A percentile compares a stretch with the other conserved stretches of the same genome.
These are phyloP conservation scores for Indri indri DNA, from an alignment of 2,113 vertebrate genomes.

Conservation along the genomic window DNA sequence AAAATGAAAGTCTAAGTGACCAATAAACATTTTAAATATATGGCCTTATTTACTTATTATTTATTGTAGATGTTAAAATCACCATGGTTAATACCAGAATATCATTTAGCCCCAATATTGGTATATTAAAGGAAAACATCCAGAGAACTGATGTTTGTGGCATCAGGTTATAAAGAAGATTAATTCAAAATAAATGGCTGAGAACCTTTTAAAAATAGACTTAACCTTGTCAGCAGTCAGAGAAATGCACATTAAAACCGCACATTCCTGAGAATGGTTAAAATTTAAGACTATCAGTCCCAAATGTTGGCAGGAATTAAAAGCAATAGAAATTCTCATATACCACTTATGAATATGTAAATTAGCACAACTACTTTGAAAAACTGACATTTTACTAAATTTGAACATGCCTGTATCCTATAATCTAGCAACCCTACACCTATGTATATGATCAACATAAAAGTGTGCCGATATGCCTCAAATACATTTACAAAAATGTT, in stretches of 20 bases:
- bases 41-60: neutral
- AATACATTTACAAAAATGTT: neutral
- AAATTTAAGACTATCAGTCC: neutral
- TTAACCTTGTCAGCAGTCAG: neutral
- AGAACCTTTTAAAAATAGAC: neutral
- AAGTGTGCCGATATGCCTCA: neutral
- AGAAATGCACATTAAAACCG: constrained; percentile 11
- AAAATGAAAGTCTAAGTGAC: neutral
- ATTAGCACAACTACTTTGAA: neutral
- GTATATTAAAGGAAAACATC: neutral
- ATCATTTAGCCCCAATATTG: neutral
- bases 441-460: neutral
- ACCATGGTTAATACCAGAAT: neutral
- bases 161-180: neutral
- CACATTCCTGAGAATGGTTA: neutral
- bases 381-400: neutral
- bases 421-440: neutral
- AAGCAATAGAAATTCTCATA: neutral
- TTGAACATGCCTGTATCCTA: neutral
- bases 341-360: neutral
- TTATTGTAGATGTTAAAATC: neutral
- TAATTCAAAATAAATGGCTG: neutral
- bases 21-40: neutral
- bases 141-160: neutral
- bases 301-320: neutral